Base-by-base conservation (phyloP, 2,797 vertebrate species). In the Anomalospiza imberbis region DNA sequence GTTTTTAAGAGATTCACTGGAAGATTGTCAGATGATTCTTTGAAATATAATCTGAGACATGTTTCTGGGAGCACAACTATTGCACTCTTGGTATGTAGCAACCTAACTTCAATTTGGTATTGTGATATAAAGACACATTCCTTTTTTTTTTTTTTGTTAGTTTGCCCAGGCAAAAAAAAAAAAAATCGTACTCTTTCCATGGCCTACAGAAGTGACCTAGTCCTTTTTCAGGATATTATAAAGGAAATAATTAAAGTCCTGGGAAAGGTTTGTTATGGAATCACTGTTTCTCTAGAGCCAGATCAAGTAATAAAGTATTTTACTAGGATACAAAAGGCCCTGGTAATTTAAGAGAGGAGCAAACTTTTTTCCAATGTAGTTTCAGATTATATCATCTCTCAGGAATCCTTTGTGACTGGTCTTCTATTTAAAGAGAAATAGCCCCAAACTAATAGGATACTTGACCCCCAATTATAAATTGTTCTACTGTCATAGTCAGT, bases 291-390 rank as follows among this genome's bases (percentile, higher is more conserved):
- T 96, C 95, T 94, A 95, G 95, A 96, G 95, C 89, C 95, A 96
- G 95, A 97, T 95, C 94, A 95, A 96, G 95, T 96, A 97, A 96
- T 95, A 95, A 96, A 96, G 91, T 76, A 84, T 97, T 97, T 96
- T 95, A 97, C 91, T 96, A 92, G 95, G 93, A 96, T 87, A 96
- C 80, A 88, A 96, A 96, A 94, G 85, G 73, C 91, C 51, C 66
- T 94, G 89, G 96, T 96, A 96, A 97, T 96, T 96, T 96, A 96
- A 96, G 92, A 96, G 94, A 94, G 82, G 94, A 92, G 91, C 91
- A 94, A 94, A 90, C 74, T 97, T 90, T 95, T 97, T 96, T 94
- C 91, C 95, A 96, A 88, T 96, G 88, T 94, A 88, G 76, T 95
- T 96, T 93, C 80, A 90, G 89, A 96, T 97, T 96, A 96, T 97